Evolutionary conservation across 2,888 invertebrate genomes (phyloP).

Genomic region (Netelia virgata): DNA sequence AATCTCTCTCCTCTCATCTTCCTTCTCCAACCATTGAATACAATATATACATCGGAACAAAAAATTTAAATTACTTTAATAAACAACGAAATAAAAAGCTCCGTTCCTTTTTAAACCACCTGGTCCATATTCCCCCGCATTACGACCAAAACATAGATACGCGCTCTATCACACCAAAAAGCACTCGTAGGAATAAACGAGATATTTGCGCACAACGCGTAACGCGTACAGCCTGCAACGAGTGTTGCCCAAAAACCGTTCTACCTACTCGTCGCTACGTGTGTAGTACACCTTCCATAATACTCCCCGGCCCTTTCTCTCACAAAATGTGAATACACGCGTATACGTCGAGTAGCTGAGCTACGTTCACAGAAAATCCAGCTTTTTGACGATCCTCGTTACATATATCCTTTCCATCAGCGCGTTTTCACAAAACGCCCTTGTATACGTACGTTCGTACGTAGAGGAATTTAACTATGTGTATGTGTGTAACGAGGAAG

Average conservation of each 20-base stretch:
- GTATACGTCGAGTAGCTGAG: background rate
- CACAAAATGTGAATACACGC: background rate
- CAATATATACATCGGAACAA: no score
- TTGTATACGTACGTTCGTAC: background rate
- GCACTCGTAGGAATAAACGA: slow-evolving; percentile 34
- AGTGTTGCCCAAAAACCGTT: background rate
- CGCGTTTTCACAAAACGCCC: background rate
- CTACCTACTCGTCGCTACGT: slow-evolving; percentile 7
- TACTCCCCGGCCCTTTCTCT: background rate
- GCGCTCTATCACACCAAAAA: background rate
- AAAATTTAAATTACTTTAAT: no score
- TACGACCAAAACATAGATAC: background rate
- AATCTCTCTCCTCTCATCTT: no score
- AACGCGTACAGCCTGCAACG: slow-evolving; percentile 3
- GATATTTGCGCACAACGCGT: slow-evolving; percentile 41
- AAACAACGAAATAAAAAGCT: no score
- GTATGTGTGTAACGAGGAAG: slow-evolving; percentile 35
- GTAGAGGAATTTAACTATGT: background rate
- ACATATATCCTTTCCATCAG: slow-evolving; percentile 2
- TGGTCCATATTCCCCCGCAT: background rate
- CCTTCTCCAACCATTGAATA: no score
- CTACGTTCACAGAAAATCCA: background rate
- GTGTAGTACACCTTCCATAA: background rate
- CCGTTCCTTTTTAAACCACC: background rate
- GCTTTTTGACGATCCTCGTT: background rate